Evolutionary conservation across 2,797 vertebrate genomes (phyloP), one percentile per base, ranked within the genome.

Genomic region (Chanos chanos): DNA sequence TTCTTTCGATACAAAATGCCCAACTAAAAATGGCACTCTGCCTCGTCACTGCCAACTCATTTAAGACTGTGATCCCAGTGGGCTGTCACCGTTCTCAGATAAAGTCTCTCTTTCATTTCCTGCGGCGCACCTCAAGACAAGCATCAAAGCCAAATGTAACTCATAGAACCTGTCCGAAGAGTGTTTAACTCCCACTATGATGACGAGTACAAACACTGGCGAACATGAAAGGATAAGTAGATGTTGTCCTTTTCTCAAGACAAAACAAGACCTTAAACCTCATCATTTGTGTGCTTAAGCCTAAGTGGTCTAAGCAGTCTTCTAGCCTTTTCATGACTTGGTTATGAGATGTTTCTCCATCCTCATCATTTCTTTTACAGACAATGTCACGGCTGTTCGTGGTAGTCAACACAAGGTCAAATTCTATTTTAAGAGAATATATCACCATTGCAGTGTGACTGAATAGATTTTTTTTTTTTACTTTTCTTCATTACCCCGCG

Each of bases 31-130:
- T n/a, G n/a, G n/a, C n/a, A n/a, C n/a, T n/a, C n/a, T n/a, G 13
- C 36, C 21, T 19, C 7, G 4, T 27, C 7, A 12, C 7, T 19
- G 31, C 15, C 25, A 27, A 27, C 13, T 50, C 30, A 44, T 51
- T 51, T 51, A 34, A 31, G 12, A 16, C 36, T 19, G 13, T 25
- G 50, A 43, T 31, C 1, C 58, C 36, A 18, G 54, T 52, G 5
- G n/a, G n/a, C 13, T 27, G 25, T 37, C 12, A 64, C 54, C 12
- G 45, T 37, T 30, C 18, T 57, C 55, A 63, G 65, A 72, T 71
- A 60, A 64, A 60, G 66, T 37, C 66, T 59, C 39, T 21, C 33
- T 64, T 72, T 75, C 40, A 75, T 75, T 75, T 75, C 70, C 73
- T 72, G 60, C 61, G 16, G 15, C 19, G 62, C 40, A 34, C 21